Conservation (phyloP, 2,888 invertebrate genomes). For the Lasioglossum malachurum region DNA sequence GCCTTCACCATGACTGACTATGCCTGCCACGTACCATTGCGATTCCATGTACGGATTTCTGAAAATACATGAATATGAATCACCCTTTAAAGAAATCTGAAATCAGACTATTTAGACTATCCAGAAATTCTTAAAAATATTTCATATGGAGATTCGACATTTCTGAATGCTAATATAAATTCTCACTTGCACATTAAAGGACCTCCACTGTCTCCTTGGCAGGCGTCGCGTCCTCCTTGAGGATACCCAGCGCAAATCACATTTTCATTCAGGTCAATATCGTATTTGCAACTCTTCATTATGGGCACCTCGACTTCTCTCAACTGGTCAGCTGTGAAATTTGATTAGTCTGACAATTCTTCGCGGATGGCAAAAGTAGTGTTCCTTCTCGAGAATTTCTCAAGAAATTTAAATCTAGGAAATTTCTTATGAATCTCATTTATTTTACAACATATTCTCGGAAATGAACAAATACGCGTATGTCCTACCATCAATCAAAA, state of each 20-base stretch:
- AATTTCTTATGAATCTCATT: too few species aligned
- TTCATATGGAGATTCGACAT: background rate
- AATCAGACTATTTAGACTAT: too few species aligned
- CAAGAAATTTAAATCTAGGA: too few species aligned
- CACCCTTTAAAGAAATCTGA: background rate
- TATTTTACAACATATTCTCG: too few species aligned
- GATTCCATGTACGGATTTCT: conserved; percentile 88
- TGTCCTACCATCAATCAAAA: too few species aligned
- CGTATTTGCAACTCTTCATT: conserved; percentile 88
- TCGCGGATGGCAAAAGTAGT: too few species aligned
- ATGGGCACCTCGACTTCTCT: conserved; percentile 93
- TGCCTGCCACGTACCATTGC: conserved; percentile 93
- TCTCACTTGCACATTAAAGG: conserved; percentile 90
- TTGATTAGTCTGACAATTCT: background rate
- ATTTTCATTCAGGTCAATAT: conserved; percentile 88
- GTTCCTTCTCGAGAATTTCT: too few species aligned
- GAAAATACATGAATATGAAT: background rate
- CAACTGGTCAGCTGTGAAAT: conserved; percentile 90
- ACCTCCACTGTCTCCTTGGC: conserved; percentile 94
- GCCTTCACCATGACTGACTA: conserved; percentile 95
- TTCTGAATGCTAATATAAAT: too few species aligned
- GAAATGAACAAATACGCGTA: too few species aligned
- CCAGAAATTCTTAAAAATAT: background rate
- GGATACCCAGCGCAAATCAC: conserved; percentile 92
- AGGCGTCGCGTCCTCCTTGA: conserved; percentile 93